Conservation (phyloP, 2,113 vertebrate genomes). For the Oncorhynchus tshawytscha region DNA sequence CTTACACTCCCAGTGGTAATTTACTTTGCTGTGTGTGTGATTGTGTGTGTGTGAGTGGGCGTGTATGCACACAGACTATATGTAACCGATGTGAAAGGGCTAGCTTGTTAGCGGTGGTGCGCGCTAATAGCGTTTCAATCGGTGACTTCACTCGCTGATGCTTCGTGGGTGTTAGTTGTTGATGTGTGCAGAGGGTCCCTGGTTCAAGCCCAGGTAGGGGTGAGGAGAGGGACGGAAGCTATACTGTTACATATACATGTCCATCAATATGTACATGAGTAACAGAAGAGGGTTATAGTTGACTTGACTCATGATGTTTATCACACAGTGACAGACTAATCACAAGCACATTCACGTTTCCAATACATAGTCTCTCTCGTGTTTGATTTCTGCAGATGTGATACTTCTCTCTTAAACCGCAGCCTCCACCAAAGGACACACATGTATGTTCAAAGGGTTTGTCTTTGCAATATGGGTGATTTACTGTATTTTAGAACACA, state of each 20-base stretch:
- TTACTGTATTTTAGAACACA: not conserved
- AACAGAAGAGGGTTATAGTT: too few relatives aligned
- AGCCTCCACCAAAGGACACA: not conserved
- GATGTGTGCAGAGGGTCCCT: too few relatives aligned
- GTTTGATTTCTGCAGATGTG: not conserved
- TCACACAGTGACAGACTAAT: conserved; percentile 4
- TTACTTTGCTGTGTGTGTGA: conserved; percentile 19
- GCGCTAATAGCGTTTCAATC: too few relatives aligned
- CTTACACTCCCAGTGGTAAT: conserved; percentile 42
- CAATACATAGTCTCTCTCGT: not conserved
- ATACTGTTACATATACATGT: too few relatives aligned
- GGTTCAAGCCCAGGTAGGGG: too few relatives aligned
- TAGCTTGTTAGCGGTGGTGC: too few relatives aligned
- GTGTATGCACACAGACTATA: not conserved
- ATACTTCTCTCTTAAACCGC: not conserved
- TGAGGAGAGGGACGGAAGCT: too few relatives aligned
- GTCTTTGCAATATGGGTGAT: not conserved
- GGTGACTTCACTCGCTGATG: too few relatives aligned
- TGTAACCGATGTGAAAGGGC: too few relatives aligned
- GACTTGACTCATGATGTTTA: conserved; percentile 4
- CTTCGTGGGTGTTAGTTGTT: too few relatives aligned
- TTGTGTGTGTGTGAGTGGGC: not conserved
- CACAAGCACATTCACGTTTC: conserved; percentile 4
- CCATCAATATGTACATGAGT: not conserved
- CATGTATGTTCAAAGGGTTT: not conserved